Base-by-base conservation (phyloP, 2,888 invertebrate species). In the Aporophyla nigra region DNA sequence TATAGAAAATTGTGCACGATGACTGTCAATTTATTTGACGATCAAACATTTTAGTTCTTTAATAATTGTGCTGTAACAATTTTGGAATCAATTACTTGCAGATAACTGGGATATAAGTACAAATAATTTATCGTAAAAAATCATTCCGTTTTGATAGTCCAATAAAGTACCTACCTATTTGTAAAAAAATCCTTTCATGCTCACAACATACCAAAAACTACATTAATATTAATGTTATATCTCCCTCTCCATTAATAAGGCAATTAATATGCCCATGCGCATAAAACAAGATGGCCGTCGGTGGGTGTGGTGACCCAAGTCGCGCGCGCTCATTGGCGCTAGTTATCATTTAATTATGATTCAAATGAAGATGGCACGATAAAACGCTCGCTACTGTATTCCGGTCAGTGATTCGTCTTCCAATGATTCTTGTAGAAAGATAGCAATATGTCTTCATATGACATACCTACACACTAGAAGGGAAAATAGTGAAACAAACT, bases 211-310 rank as follows among this genome's bases (percentile, higher is more conserved):
- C 43, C 9, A 62, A 70, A 76, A 68, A 74, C 73, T 61, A 69
- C 43, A 77, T 80, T 43, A 85, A 84, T 80, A 80, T 85, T 83
- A 78, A 83, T 82, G 46, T 61, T 82, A 79, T 49, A 78, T 74
- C 78, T 74, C 74, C 85, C 71, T 81, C 76, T 82, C 80, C 81
- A 81, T 90, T 78, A 92, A 91, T 90, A 87, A 90, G 88, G 85
- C 91, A 89, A 92, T 92, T 93, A 92, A 90, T 91, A 91, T 92
- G 94, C 94, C 90, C 92, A 78, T 85, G 92, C 94, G 95, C 95
- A 93, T 90, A 82, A 91, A 95, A 93, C 90, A 92, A 95, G 90
- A 96, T 96, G 96, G 96, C 96, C 93, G 77, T 73, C 92, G 83
- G 93, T 95, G 96, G 96, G 96, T 89, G 96, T 94, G 95, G 93